Percentiles rank a stretch among this genome's conserved stretches.
These are phyloP conservation scores for Sphinx pinastri DNA, from an alignment of 2,888 invertebrate genomes.

Conservation along the genomic window DNA sequence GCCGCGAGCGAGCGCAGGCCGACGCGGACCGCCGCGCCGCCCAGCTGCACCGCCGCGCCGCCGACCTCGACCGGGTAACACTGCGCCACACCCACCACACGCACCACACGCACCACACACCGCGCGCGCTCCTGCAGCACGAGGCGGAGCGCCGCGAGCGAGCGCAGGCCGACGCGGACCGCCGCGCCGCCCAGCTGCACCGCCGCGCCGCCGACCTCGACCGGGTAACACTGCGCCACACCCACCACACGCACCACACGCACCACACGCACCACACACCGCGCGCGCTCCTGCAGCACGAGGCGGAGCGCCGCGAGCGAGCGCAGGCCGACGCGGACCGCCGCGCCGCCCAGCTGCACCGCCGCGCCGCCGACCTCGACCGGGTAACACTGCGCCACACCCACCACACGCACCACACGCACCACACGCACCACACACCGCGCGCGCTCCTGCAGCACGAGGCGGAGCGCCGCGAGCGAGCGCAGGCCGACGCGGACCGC, in stretches of 20 bases:
- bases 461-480: constrained; percentile 19
- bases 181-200: constrained; percentile 38
- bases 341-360: constrained; percentile 38
- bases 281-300: not conserved
- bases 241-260: too few relatives aligned
- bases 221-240: not conserved
- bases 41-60: constrained; percentile 38
- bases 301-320: constrained; percentile 20
- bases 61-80: constrained; percentile 27
- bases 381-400: not conserved
- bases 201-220: constrained; percentile 34
- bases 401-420: too few relatives aligned
- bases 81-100: not conserved
- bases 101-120: too few relatives aligned
- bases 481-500: constrained; percentile 31
- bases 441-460: not conserved
- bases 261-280: too few relatives aligned
- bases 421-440: too few relatives aligned
- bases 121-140: not conserved
- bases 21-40: constrained; percentile 36
- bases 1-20: constrained; percentile 13
- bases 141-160: constrained; percentile 20
- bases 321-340: constrained; percentile 31
- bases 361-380: constrained; percentile 34
- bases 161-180: constrained; percentile 31